phyloP scores from a whole-genome alignment of 2,888 invertebrate genomes.

The Carpatolechia fugitivella region DNA sequence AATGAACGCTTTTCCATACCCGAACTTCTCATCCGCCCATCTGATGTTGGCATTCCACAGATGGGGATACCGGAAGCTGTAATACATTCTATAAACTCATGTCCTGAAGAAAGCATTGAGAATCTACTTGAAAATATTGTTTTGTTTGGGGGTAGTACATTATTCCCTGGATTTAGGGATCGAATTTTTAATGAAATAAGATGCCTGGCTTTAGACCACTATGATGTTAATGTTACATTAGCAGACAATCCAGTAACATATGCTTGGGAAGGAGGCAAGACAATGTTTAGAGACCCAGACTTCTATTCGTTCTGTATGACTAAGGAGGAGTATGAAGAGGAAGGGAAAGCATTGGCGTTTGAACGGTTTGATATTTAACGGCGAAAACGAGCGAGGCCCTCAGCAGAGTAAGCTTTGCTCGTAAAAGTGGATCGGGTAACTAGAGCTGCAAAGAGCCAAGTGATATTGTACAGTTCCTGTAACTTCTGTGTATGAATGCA shows the following conservation, averaged over 20 bases:
- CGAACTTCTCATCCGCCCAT: conserved; percentile 95
- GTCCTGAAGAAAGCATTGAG: conserved; percentile 86
- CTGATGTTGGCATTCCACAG: conserved; percentile 93
- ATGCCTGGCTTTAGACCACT: conserved; percentile 87
- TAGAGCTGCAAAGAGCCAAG: not conserved
- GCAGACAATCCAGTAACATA: conserved; percentile 86
- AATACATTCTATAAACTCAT: conserved; percentile 85
- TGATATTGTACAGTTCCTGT: too few species aligned
- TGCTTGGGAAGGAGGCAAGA: conserved; percentile 93
- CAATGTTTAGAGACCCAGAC: conserved; percentile 85
- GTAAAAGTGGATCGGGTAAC: conserved; percentile 29
- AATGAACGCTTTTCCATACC: conserved; percentile 97
- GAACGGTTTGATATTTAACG: conserved; percentile 78
- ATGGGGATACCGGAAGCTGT: conserved; percentile 97
- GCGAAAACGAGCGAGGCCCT: conserved; percentile 60
- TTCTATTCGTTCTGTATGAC: conserved; percentile 87
- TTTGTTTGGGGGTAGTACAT: conserved; percentile 88
- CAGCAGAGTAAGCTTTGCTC: conserved; percentile 53
- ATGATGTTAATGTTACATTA: conserved; percentile 83
- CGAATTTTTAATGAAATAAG: conserved; percentile 83
- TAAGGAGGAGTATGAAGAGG: conserved; percentile 93
- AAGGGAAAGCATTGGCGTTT: conserved; percentile 82
- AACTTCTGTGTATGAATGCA: too few species aligned
- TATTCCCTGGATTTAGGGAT: conserved; percentile 91
- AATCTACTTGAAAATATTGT: conserved; percentile 91